These are phyloP conservation scores for Clarias pachynema DNA, from an alignment of 2,797 vertebrate species.

Conservation along the genomic window DNA sequence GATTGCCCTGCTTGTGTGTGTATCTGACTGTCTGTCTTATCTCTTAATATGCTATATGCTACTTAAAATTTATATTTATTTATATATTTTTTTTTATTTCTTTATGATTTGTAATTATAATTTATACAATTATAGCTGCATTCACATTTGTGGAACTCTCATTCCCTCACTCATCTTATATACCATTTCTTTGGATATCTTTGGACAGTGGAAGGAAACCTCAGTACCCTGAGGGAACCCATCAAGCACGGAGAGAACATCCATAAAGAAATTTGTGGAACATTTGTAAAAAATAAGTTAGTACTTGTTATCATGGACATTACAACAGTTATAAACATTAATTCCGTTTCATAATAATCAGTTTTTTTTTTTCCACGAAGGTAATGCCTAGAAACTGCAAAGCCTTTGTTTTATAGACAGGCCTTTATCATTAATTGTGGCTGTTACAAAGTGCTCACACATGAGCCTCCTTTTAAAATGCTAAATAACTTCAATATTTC, in stretches of 20 bases:
- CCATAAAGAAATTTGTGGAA: neutral
- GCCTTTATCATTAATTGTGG: neutral
- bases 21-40: neutral
- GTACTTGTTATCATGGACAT: neutral
- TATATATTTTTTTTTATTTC: no score
- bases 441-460: neutral
- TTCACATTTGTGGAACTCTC: neutral
- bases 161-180: no score
- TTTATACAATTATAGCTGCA: neutral
- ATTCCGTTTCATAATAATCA: neutral
- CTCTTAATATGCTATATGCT: no score
- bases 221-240: no score
- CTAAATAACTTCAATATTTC: neutral
- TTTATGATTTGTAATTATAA: no score
- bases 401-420: neutral
- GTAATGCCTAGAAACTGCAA: neutral
- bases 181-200: no score
- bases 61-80: no score
- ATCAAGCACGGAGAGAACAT: no score
- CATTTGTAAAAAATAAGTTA: constrained; percentile 5
- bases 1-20: neutral
- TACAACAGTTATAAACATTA: neutral
- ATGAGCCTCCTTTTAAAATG: neutral
- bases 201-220: no score
- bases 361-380: neutral